Conservation (phyloP, 2,113 vertebrate genomes). For the Origma solitaria region DNA sequence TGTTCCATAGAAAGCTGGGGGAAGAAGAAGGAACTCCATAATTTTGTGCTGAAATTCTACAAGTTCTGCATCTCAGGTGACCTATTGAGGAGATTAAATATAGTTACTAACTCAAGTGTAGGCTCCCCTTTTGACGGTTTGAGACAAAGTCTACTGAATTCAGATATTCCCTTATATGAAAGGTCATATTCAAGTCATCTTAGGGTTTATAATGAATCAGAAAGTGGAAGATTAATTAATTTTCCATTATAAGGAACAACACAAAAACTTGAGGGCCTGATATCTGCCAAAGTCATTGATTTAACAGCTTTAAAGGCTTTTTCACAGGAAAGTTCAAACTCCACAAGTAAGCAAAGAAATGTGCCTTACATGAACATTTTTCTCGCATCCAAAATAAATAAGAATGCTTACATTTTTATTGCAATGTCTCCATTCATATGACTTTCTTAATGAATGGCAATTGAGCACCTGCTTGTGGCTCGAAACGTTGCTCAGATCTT, state of each 20-base stretch:
- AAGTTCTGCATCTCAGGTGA: neutral
- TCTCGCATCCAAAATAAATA: neutral
- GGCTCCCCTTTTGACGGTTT: neutral
- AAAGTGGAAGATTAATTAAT: conserved; percentile 42
- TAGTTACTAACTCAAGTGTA: neutral
- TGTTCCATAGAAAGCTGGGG: too few species aligned
- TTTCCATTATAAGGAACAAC: neutral
- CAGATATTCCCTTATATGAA: neutral
- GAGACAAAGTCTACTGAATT: neutral
- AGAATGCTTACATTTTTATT: conserved; percentile 35
- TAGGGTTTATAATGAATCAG: conserved; percentile 39
- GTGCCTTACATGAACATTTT: neutral
- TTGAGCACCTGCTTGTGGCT: conserved; percentile 1
- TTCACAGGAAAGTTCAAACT: neutral
- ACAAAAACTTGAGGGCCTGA: neutral
- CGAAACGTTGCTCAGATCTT: conserved; percentile 28
- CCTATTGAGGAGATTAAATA: neutral
- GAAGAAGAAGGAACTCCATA: neutral
- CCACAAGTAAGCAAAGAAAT: neutral
- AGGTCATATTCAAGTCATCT: neutral
- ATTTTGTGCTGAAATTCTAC: neutral
- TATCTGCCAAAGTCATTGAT: neutral
- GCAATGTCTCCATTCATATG: conserved; percentile 20
- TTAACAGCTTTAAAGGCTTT: neutral
- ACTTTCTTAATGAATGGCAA: conserved; percentile 49